Base-by-base conservation (phyloP, 2,113 vertebrate species). In the Pseudorasbora parva region DNA sequence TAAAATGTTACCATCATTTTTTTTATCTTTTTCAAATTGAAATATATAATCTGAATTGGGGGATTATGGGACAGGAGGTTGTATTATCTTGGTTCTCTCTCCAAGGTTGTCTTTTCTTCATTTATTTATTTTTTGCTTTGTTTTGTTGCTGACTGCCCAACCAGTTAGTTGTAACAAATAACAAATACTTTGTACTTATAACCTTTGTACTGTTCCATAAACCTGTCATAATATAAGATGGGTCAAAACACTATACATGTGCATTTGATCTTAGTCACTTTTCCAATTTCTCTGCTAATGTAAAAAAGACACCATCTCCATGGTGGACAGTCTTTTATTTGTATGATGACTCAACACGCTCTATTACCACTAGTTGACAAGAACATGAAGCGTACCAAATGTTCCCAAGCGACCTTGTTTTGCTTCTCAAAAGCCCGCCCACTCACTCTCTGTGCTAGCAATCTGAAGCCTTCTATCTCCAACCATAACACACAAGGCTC, bases 341-440 rank as follows among this genome's bases (percentile, higher is more conserved):
- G 89, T 88, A 85, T 84, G 86, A 88, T 91, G 89, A 91, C 87
- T 93, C 89, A 90, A 81, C 71, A 76, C 64, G 54, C 86, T 89
- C 27, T 56, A 8, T 51, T 84, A 47, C 68, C 74, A 71, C 37
- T 64, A 90, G 88, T 86, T 91, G 87, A 90, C 89, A 85, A 91
- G 88, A 91, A 90, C 88, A 90, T 33, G 82, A 71, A 76, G 57
- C 25, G 76, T 59, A 84, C 85, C 84, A 90, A 89, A 83, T 89
- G 89, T 90, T 90, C 90, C 87, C 85, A 33, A 81, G 86, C 84
- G 82, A 88, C 85, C 56, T 78, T 85, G 85, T 82, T 86, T 83
- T 71, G 30, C 82, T 83, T 64, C 84, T 83, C 78, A 89, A 88
- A 84, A 80, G 84, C 86, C 81, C 86, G 45, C 85, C 77, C 62